These are phyloP conservation scores for Alosa sapidissima DNA, from an alignment of 2,797 vertebrate species.

Conservation along the genomic window DNA sequence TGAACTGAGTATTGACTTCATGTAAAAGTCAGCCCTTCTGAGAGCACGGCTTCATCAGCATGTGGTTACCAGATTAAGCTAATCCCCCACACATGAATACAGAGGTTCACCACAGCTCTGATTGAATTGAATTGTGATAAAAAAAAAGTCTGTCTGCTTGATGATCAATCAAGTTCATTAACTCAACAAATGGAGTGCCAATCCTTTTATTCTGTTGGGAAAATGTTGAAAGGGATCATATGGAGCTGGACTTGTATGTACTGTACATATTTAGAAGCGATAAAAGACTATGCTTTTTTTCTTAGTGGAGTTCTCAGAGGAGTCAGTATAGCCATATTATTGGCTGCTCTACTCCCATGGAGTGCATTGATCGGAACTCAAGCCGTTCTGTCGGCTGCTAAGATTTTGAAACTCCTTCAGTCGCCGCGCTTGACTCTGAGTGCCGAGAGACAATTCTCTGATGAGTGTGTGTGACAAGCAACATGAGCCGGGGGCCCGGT, in stretches of 20 bases:
- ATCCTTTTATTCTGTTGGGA: not conserved
- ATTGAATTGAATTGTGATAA: not conserved
- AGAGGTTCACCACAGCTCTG: not conserved
- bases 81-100: not conserved
- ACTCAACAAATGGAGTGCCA: not conserved
- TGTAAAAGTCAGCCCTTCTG: not conserved
- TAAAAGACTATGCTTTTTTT: not conserved
- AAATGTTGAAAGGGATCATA: not conserved
- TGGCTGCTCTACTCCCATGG: not conserved
- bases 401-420: not conserved
- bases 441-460: not conserved
- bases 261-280: not conserved
- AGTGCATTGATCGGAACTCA: not conserved
- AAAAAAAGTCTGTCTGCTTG: not conserved
- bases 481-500: constrained; percentile 20
- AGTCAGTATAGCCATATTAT: not conserved
- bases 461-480: constrained; percentile 41
- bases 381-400: not conserved
- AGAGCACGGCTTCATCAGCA: not conserved
- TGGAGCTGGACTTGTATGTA: not conserved
- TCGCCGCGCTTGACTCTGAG: not conserved
- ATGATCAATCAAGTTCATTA: not conserved
- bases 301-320: not conserved
- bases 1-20: not conserved
- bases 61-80: not conserved